Conservation (phyloP, 2,113 vertebrate species). For the Rhegmatorhina hoffmannsi region DNA sequence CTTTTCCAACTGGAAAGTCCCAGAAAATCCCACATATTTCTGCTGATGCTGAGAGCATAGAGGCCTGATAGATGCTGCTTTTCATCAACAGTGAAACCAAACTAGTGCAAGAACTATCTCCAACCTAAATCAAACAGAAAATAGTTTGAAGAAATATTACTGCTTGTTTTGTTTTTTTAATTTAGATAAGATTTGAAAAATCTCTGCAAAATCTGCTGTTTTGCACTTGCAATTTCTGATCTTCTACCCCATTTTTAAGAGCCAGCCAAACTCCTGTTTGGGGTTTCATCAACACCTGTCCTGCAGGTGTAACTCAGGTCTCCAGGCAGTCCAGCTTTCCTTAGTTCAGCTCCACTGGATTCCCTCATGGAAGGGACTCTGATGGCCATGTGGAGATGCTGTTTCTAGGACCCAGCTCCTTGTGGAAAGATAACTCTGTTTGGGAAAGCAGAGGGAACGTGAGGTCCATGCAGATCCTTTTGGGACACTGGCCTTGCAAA, state of each 20-base stretch:
- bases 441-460: neutral
- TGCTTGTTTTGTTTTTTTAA: neutral
- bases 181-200: neutral
- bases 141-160: neutral
- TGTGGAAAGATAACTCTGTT: neutral
- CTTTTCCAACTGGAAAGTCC: neutral
- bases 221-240: neutral
- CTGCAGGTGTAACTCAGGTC: neutral
- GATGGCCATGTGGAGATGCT: accelerated
- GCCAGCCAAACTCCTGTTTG: neutral
- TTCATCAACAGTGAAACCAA: neutral
- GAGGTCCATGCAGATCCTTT: neutral
- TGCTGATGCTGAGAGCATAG: neutral
- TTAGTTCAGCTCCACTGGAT: neutral
- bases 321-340: neutral
- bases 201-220: neutral
- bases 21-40: neutral
- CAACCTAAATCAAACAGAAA: neutral
- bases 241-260: neutral
- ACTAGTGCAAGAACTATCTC: neutral
- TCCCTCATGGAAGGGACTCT: neutral
- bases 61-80: neutral
- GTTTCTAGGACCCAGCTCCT: neutral
- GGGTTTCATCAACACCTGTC: neutral
- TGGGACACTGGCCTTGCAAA: neutral